Conservation (phyloP, 1,140 invertebrate genomes). For the Diachasmimorpha longicaudata region DNA sequence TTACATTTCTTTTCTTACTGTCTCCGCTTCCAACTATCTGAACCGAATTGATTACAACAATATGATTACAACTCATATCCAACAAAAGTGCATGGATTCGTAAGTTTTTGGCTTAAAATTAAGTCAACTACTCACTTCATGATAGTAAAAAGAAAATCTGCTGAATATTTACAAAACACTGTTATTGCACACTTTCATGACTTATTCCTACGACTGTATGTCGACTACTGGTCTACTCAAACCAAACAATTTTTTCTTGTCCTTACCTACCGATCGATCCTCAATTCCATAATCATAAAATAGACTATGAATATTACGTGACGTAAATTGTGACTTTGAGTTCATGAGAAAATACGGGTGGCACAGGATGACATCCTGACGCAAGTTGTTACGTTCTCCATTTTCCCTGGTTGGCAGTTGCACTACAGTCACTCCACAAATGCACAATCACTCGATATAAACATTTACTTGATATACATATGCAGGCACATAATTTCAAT, state of each 20-base stretch:
- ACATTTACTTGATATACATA: neutral
- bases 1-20: neutral
- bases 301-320: slow-evolving; percentile 26
- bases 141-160: neutral
- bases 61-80: neutral
- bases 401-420: neutral
- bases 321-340: slow-evolving; percentile 21
- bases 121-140: neutral
- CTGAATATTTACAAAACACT: neutral
- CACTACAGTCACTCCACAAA: neutral
- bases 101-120: neutral
- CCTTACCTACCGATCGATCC: slow-evolving; percentile 24
- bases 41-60: too few relatives aligned
- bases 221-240: slow-evolving; percentile 15
- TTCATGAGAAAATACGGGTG: slow-evolving; percentile 10
- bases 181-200: neutral
- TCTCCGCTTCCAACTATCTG: neutral
- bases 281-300: neutral
- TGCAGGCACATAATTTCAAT: neutral
- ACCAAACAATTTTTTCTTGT: neutral
- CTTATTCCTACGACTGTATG: neutral
- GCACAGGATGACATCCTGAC: slow-evolving; percentile 30
- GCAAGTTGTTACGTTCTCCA: neutral
- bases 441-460: neutral
- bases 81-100: neutral